Evolutionary conservation across 2,888 invertebrate species (phyloP), one percentile per base, ranked within the genome.

Genomic region (Bombyx huttoni): DNA sequence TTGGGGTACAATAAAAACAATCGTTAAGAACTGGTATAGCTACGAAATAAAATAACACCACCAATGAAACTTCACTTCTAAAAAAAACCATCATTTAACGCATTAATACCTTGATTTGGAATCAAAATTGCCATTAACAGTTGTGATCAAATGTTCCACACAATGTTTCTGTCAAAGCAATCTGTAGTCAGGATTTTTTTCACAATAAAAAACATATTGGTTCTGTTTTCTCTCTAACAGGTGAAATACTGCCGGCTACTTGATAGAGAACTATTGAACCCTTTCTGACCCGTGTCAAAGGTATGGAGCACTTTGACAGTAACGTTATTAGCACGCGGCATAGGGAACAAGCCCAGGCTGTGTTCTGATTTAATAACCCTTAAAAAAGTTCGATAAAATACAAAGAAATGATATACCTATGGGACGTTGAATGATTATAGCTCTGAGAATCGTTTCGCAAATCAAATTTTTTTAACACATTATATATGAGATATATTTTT

Each of bases 321-420:
- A 75, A 75, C 79, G 78, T 81, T 81, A 80, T 80, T 79, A 80
- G 75, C 80, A 80, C 78, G 66, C 70, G 76, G 73, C 69, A 72
- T 68, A 59, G 60, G 60, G 65, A 66, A 66, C 65, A 67, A 60
- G 60, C 62, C 67, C 59, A 54, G 62, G 63, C 62, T 65, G 70
- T 68, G 65, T 68, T 67, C 66, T 60, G 57, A 64, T 63, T 64
- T 72, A 71, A 70, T 73, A 69, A 70, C 74, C 73, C 66, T 73
- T 74, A 70, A 75, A 75, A 70, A 68, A 68, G 24, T 24, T 24
- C 24, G 24, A 24, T 24, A 24, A 24, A 24, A 5, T 24, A 24
- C 24, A 24, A 3, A 3, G 24, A 24, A 24, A 24, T 24, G 5
- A 24, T 24, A 24, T 5, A 5, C 24, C 24, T 24, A 3, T 24